phyloP scores from a whole-genome alignment of 2,888 invertebrate species.

The Drosophila robusta region DNA sequence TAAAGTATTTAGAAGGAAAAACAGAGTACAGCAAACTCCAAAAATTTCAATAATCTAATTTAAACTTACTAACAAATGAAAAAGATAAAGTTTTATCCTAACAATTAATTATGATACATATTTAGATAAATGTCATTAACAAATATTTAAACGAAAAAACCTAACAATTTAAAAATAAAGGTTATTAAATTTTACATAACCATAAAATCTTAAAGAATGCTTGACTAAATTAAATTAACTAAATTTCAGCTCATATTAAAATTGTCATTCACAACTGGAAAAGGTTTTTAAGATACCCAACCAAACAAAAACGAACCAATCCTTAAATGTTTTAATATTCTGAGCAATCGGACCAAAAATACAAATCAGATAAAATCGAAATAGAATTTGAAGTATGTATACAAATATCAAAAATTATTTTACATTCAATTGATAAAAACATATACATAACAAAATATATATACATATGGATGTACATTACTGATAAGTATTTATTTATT shows the following conservation, averaged over 20 bases:
- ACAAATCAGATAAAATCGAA: constrained; percentile 45
- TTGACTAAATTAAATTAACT: constrained; percentile 2
- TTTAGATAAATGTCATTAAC: neutral
- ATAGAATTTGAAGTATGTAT: constrained; percentile 51
- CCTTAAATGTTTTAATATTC: constrained; percentile 66
- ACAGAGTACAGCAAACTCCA: constrained; percentile 3
- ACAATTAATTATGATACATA: constrained; percentile 10
- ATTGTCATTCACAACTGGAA: constrained; percentile 10
- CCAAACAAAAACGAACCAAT: constrained; percentile 62
- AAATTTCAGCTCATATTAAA: constrained; percentile 1
- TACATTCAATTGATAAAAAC: constrained; percentile 46
- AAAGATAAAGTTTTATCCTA: constrained; percentile 5
- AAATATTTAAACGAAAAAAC: constrained; percentile 1
- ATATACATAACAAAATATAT: constrained; percentile 28
- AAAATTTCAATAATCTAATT: constrained; percentile 1
- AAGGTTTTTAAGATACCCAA: constrained; percentile 11
- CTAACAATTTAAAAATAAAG: constrained; percentile 2
- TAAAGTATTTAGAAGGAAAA: constrained; percentile 1
- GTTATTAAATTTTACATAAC: neutral
- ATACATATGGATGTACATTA: constrained; percentile 16
- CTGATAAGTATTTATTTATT: constrained; percentile 34
- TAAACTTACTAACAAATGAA: neutral
- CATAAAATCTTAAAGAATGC: constrained; percentile 8
- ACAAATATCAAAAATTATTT: constrained; percentile 50
- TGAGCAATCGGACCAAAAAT: constrained; percentile 73